These are phyloP conservation scores for Melozone crissalis DNA, from an alignment of 2,113 vertebrate genomes.

Conservation along the genomic window DNA sequence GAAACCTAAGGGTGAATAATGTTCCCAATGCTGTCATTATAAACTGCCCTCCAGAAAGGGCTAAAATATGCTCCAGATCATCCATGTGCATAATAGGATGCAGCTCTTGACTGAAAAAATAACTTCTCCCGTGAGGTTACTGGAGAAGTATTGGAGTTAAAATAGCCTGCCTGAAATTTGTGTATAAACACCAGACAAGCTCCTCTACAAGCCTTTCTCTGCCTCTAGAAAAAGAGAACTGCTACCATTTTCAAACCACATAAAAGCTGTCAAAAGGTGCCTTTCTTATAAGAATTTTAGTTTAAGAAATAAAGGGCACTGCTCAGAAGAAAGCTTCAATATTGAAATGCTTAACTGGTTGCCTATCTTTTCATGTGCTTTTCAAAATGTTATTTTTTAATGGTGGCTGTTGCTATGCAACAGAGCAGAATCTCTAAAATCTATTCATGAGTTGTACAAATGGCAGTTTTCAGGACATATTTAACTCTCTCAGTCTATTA, in stretches of 20 bases:
- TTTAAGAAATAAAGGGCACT: background rate
- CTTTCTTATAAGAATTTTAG: background rate
- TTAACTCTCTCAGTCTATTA: constrained; percentile 20
- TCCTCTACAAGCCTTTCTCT: background rate
- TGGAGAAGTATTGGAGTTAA: constrained; percentile 3
- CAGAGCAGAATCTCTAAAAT: constrained; percentile 31
- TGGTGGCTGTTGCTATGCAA: constrained; percentile 51
- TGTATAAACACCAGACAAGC: background rate
- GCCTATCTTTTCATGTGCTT: background rate
- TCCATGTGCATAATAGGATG: background rate
- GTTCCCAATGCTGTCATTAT: background rate
- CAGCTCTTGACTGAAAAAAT: constrained; percentile 4
- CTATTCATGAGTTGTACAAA: constrained; percentile 37
- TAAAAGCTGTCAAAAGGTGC: background rate
- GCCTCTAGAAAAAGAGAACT: background rate
- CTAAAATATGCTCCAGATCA: background rate
- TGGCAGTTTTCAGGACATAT: constrained; percentile 24
- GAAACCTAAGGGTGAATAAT: background rate
- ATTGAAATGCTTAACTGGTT: background rate
- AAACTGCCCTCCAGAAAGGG: constrained; percentile 16
- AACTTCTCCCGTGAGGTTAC: constrained; percentile 5
- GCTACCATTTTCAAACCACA: background rate
- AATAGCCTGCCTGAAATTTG: background rate
- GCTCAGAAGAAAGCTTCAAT: background rate
- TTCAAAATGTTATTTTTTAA: constrained; percentile 29